Evolutionary conservation across 1,140 invertebrate genomes (phyloP), one percentile per base, ranked within the genome.

Genomic region (Drosophila baimaii): DNA sequence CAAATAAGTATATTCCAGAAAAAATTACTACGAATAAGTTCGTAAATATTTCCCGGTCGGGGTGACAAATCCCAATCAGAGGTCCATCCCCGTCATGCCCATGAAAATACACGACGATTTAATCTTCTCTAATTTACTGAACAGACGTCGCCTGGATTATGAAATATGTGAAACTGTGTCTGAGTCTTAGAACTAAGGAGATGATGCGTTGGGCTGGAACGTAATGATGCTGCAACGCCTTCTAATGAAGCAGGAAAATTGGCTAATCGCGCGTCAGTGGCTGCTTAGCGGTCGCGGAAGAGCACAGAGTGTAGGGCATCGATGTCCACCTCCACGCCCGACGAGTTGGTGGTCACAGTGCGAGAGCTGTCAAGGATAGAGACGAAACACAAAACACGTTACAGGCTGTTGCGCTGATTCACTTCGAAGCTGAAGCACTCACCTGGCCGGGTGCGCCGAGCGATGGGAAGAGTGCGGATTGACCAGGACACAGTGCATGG

Each of bases 401-500:
- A 51, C n/a, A 19, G 0, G 9, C 43, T 23, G 2, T 17, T 10
- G n/a, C 1, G 12, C 0, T 7, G 1, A 5, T 29, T 5, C n/a
- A n/a, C n/a, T 17, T 9, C 3, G 2, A 10, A 5, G 7, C 46
- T 5, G 17, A 9, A 29, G n/a, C 93, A 64, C 75, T 57, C 15
- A 86, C 83, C 71, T 92, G 27, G 93, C 93, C 25, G 93, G 92
- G 21, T 92, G 93, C 13, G 68, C 41, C 27, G 94, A 93, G 82
- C 94, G 94, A 88, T 94, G 94, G 78, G 94, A 93, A 25, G 94
- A 94, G 82, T 95, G 92, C 47, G 95, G 94, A 93, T 95, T 95
- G n/a, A 96, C 95, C 37, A 96, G 92, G 23, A 96, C 93, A 92
- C 95, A 96, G 83, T 96, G 96, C 96, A 97, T 97, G 5, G 96